Percentiles rank a stretch among this genome's conserved stretches.
Conservation (phyloP, 1,140 invertebrate species). For the Neodiprion pinetum region DNA sequence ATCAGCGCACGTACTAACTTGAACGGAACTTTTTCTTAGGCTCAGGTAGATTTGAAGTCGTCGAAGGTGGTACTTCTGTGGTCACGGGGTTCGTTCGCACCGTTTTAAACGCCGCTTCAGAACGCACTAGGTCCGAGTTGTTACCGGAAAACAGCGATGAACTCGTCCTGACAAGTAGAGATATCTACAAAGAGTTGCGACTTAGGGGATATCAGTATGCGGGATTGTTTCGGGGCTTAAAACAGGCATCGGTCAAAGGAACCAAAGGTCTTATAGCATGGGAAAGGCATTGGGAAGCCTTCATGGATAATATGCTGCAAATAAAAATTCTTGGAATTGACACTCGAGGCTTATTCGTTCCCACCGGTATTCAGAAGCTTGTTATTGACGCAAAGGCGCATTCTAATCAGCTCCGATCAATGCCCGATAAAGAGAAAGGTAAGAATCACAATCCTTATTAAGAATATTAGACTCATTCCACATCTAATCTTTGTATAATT, state of each 20-base stretch:
- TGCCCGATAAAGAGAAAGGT: not conserved
- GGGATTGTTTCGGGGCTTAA: conserved; percentile 73
- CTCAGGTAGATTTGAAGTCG: conserved; percentile 63
- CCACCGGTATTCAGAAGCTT: conserved; percentile 80
- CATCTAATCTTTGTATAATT: too few relatives aligned
- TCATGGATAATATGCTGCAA: conserved; percentile 89
- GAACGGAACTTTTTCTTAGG: conserved; percentile 27
- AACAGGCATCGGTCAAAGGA: conserved; percentile 59
- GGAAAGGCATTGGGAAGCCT: conserved; percentile 83
- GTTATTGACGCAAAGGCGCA: conserved; percentile 75
- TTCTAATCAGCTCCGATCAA: not conserved
- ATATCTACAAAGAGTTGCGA: conserved; percentile 88
- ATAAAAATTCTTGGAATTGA: conserved; percentile 77
- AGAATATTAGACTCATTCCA: too few relatives aligned
- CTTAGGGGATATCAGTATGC: conserved; percentile 89
- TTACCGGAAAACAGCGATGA: not conserved
- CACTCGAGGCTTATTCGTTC: conserved; percentile 75
- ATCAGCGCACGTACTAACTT: too few relatives aligned
- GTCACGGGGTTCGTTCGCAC: conserved; percentile 75
- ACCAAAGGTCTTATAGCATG: conserved; percentile 63
- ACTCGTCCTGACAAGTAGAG: conserved; percentile 62
- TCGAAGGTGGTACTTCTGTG: conserved; percentile 74
- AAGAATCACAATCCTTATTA: not conserved
- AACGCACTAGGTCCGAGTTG: conserved; percentile 41
- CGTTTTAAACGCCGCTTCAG: conserved; percentile 54